These are phyloP conservation scores for Vanacampus margaritifer DNA, from an alignment of 2,113 vertebrate species.

Conservation along the genomic window DNA sequence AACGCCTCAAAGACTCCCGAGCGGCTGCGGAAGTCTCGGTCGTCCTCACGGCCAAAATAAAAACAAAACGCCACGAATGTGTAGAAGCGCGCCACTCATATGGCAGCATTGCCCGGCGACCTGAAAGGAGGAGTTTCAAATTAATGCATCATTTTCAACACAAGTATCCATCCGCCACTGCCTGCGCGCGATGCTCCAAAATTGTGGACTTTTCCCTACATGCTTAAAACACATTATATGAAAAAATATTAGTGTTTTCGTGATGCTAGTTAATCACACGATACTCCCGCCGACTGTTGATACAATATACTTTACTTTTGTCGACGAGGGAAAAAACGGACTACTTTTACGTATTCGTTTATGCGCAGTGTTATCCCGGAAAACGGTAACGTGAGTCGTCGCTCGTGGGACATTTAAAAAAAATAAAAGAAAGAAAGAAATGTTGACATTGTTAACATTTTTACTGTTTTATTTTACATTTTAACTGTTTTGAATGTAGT, in stretches of 20 bases:
- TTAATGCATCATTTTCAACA: slow-evolving; percentile 15
- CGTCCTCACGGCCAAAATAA: background rate
- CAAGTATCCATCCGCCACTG: slow-evolving; percentile 36
- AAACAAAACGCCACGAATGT: background rate
- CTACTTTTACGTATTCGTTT: slow-evolving; percentile 24
- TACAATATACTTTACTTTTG: background rate
- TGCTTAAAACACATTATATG: background rate
- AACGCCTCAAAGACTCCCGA: background rate
- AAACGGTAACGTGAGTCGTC: background rate
- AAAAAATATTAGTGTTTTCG: background rate
- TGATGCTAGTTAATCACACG: background rate
- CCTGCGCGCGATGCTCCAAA: background rate
- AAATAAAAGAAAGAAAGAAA: no score
- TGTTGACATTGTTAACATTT: no score
- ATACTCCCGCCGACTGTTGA: background rate
- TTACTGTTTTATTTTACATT: no score
- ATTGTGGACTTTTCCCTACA: background rate
- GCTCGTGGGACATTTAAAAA: background rate
- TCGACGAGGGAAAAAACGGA: background rate
- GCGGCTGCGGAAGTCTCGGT: background rate
- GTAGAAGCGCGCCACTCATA: slow-evolving; percentile 10
- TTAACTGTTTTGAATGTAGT: no score
- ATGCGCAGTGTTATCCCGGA: slow-evolving; percentile 14
- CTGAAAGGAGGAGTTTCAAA: background rate
- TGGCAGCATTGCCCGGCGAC: background rate